These are phyloP conservation scores for Nysson spinosus DNA, from an alignment of 2,888 invertebrate genomes.

Conservation along the genomic window DNA sequence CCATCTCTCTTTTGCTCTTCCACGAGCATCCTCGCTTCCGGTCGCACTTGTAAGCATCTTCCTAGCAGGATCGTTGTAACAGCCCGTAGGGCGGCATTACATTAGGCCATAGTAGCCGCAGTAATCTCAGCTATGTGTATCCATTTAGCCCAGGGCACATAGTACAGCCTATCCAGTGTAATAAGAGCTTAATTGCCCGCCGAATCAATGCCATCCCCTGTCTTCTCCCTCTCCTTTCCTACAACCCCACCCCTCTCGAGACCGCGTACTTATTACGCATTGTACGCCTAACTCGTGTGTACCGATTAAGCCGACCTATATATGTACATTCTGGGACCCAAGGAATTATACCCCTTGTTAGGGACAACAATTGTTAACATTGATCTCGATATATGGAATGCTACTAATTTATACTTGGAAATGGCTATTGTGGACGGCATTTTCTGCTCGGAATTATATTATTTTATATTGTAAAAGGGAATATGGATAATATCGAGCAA, in stretches of 20 bases:
- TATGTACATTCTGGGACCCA: too few relatives aligned
- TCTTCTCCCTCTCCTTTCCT: constrained; percentile 27
- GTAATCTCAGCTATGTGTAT: constrained; percentile 76
- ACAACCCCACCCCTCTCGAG: constrained; percentile 21
- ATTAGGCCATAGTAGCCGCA: constrained; percentile 67
- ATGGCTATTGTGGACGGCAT: too few relatives aligned
- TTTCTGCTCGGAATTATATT: too few relatives aligned
- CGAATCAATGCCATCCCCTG: constrained; percentile 69
- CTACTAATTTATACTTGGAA: too few relatives aligned
- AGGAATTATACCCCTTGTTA: too few relatives aligned
- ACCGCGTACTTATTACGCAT: constrained; percentile 54
- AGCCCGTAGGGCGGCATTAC: constrained; percentile 64
- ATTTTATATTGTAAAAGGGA: too few relatives aligned
- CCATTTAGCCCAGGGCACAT: constrained; percentile 71
- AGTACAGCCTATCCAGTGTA: constrained; percentile 67
- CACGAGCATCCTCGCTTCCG: constrained; percentile 19
- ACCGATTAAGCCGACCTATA: too few relatives aligned
- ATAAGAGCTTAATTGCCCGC: constrained; percentile 72
- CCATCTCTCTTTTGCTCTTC: neutral
- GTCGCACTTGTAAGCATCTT: constrained; percentile 52
- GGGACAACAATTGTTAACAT: too few relatives aligned
- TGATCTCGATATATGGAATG: too few relatives aligned
- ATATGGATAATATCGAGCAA: constrained; percentile 35
- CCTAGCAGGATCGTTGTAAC: constrained; percentile 60
- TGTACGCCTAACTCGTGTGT: too few relatives aligned